Conservation (phyloP, 2,888 invertebrate species). For the Hydropsyche betteni region DNA sequence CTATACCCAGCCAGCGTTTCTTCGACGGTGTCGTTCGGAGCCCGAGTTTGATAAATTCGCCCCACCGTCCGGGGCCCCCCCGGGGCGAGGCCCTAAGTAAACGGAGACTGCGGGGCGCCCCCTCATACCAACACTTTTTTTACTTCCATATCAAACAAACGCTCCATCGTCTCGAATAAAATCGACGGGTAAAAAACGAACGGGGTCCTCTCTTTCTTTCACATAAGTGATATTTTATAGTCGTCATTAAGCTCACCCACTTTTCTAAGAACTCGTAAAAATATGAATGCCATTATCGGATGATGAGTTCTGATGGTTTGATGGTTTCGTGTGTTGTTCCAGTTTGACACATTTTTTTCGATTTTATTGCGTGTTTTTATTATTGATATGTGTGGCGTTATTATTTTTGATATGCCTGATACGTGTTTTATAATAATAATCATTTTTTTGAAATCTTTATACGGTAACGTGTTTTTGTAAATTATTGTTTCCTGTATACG, state of each 20-base stretch:
- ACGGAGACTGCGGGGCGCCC: conserved; percentile 66
- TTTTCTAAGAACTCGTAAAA: background rate
- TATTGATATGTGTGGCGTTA: too few relatives aligned
- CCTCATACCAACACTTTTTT: conserved; percentile 55
- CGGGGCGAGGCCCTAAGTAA: conserved; percentile 59
- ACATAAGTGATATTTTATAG: conserved; percentile 48
- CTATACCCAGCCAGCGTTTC: conserved; percentile 3
- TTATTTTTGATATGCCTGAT: too few relatives aligned
- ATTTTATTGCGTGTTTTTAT: too few relatives aligned
- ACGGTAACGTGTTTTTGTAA: too few relatives aligned
- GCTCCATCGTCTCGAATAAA: background rate
- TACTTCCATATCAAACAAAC: background rate
- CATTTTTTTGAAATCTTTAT: too few relatives aligned
- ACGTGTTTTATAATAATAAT: too few relatives aligned
- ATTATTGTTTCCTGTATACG: too few relatives aligned
- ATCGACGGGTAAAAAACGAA: conserved; percentile 18
- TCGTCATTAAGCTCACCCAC: conserved; percentile 36
- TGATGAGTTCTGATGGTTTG: too few relatives aligned
- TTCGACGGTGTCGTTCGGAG: conserved; percentile 30
- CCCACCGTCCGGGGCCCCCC: conserved; percentile 57
- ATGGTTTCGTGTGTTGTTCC: too few relatives aligned
- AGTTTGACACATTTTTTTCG: too few relatives aligned
- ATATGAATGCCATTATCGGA: too few relatives aligned
- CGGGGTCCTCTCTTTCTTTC: conserved; percentile 10
- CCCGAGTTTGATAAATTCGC: conserved; percentile 51